Evolutionary conservation across 2,888 invertebrate species (phyloP), one percentile per base, ranked within the genome.

Genomic region (Apantesis nais): DNA sequence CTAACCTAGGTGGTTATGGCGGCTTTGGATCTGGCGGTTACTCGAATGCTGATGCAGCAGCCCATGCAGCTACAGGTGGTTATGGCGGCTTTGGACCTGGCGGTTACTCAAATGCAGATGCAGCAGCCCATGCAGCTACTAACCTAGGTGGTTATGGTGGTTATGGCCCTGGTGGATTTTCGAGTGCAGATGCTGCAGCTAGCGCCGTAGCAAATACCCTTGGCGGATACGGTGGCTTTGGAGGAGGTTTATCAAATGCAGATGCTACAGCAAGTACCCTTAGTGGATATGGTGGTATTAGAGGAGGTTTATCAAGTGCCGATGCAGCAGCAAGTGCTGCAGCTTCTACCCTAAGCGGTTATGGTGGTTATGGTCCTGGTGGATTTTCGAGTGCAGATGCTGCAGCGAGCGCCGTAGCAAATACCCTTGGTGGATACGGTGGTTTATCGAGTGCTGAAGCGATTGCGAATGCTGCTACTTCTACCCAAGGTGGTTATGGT

Each of bases 341-440:
- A 19, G 25, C 41, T 41, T 39, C 39, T 1, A 29, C 29, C 29
- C 5, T 62, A 39, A 16, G 16, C 29, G 14, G 58, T 29, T 58
- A 58, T 19, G 58, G 58, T 16, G 74, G 74, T 12, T 77, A 68
- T n/a, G 55, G 55, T 2, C 1, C n/a, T n/a, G 72, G 74, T 7
- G 71, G 68, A 19, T 60, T 29, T 44, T 31, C 67, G 14, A 34
- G 22, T 61, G 67, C 68, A 12, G 29, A 62, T n/a, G 68, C 63
- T 14, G 63, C 63, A 14, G 73, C 78, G 16, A 72, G 71, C 34
- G 75, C 80, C 12, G 58, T 77, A 58, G 52, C 34, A n/a, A 34
- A 22, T 37, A 37, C 3, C 14, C 52, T 65, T n/a, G 34, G 52
- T 25, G 52, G 52, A 11, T 70, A 74, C 29, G 76, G 79, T 9